These are phyloP conservation scores for Nomada ruficornis DNA, from an alignment of 2,888 invertebrate genomes.

Conservation along the genomic window DNA sequence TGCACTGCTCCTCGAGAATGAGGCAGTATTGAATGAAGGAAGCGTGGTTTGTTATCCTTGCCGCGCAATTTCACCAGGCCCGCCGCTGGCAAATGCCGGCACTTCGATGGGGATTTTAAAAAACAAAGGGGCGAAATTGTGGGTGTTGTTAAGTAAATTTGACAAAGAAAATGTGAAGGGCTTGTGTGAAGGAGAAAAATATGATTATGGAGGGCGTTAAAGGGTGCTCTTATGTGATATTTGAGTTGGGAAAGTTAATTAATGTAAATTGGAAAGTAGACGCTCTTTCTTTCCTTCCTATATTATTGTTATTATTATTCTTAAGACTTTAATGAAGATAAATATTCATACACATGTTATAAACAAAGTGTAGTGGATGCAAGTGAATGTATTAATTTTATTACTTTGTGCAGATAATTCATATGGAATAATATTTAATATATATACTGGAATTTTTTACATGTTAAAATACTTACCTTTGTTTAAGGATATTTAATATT, in stretches of 20 bases:
- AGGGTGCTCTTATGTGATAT: background rate
- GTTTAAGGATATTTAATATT: too few species aligned
- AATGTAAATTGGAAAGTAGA: background rate
- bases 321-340: too few species aligned
- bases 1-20: background rate
- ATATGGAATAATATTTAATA: too few species aligned
- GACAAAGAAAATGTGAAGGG: background rate
- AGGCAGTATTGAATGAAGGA: slow-evolving; percentile 3
- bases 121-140: slow-evolving; percentile 30
- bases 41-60: slow-evolving; percentile 39
- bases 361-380: too few species aligned
- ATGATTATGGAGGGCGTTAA: slow-evolving; percentile 4
- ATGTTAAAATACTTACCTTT: too few species aligned
- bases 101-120: slow-evolving; percentile 22
- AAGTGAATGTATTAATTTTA: too few species aligned
- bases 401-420: too few species aligned
- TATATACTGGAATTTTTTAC: too few species aligned
- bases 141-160: slow-evolving; percentile 3
- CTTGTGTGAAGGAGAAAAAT: background rate
- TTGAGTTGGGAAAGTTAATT: background rate
- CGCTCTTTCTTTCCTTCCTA: background rate
- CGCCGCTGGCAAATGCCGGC: slow-evolving; percentile 13
- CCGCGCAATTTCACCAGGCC: slow-evolving; percentile 15
- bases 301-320: too few species aligned
- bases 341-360: too few species aligned